These are phyloP conservation scores for Phortica variegata DNA, from an alignment of 1,140 invertebrate species.

Conservation along the genomic window DNA sequence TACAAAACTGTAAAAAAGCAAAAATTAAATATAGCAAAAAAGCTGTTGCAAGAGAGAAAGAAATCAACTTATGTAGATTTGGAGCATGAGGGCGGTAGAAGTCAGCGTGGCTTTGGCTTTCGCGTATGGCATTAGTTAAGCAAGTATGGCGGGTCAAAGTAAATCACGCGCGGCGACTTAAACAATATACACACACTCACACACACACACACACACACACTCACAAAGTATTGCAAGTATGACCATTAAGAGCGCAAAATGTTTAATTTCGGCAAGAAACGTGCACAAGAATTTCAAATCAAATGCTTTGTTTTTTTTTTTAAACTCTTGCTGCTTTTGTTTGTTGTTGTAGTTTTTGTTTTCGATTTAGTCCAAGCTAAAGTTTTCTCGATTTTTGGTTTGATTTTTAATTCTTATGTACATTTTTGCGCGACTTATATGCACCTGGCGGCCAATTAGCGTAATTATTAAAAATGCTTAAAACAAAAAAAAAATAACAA, in stretches of 20 bases:
- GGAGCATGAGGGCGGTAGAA: constrained; percentile 34
- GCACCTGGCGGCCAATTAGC: constrained; percentile 53
- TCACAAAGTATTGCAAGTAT: constrained; percentile 37
- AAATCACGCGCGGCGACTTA: constrained; percentile 45
- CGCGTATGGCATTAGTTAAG: constrained; percentile 8
- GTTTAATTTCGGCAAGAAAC: background rate
- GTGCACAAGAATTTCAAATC: background rate
- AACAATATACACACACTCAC: constrained; percentile 12
- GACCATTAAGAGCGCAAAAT: constrained; percentile 37
- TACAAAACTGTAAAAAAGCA: no score
- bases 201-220: constrained; percentile 21
- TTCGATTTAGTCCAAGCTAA: constrained; percentile 2
- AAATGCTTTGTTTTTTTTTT: background rate
- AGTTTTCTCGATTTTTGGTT: constrained; percentile 7
- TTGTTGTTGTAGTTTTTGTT: constrained; percentile 1
- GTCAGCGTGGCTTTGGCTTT: constrained; percentile 1
- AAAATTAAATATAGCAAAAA: no score
- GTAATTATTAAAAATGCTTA: constrained; percentile 48
- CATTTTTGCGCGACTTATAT: constrained; percentile 8
- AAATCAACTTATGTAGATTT: constrained; percentile 47
- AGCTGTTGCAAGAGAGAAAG: constrained; percentile 1
- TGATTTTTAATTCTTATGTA: background rate
- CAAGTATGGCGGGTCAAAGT: constrained; percentile 34
- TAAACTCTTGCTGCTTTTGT: background rate
- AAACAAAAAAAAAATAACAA: no score